A percentile compares a stretch with the other conserved stretches of the same genome.
Conservation (phyloP, 2,797 vertebrate species). For the Taeniopygia guttata region DNA sequence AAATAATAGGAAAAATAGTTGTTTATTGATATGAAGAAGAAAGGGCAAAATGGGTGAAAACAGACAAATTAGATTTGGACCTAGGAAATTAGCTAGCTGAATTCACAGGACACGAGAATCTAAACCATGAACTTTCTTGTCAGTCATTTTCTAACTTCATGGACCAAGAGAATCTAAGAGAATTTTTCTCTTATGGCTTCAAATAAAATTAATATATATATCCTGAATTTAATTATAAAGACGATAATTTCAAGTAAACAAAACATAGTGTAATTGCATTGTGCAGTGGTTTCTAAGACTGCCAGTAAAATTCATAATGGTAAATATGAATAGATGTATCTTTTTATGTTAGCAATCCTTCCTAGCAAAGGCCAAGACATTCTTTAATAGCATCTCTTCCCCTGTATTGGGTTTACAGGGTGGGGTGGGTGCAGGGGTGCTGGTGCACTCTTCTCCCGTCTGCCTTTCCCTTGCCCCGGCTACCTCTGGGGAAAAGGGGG, state of each 20-base stretch:
- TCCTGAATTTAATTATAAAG: background rate
- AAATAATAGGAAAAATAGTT: background rate
- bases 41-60: background rate
- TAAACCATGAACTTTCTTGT: background rate
- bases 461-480: too few species aligned
- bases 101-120: background rate
- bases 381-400: background rate
- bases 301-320: background rate
- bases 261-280: background rate
- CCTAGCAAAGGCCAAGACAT: background rate
- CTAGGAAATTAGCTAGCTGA: background rate
- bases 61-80: background rate
- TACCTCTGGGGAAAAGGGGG: too few species aligned
- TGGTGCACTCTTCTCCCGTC: too few species aligned
- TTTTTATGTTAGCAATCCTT: background rate
- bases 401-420: background rate
- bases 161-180: background rate
- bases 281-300: background rate
- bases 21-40: background rate
- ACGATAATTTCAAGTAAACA: background rate
- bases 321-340: background rate
- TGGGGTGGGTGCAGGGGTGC: background rate
- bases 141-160: background rate
- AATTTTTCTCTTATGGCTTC: background rate
- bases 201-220: background rate